Percentiles rank a stretch among this genome's conserved stretches.
Evolutionary conservation across 1,140 invertebrate genomes (phyloP).

Genomic region (Nymphalis io): DNA sequence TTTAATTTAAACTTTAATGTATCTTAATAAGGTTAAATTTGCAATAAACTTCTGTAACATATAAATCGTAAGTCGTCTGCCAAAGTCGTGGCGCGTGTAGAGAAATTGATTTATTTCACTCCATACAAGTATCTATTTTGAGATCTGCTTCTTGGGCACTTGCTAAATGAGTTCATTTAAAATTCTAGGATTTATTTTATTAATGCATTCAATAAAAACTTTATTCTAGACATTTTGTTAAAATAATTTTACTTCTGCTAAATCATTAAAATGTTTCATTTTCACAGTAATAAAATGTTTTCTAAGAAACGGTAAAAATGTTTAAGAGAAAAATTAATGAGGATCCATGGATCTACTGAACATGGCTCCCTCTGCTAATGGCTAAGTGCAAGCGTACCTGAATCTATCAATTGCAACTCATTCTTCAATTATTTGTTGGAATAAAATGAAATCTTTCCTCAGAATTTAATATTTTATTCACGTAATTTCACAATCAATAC

Average conservation of each 20-base stretch:
- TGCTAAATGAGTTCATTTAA: constrained; percentile 16
- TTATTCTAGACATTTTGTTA: background rate
- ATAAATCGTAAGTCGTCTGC: constrained; percentile 31
- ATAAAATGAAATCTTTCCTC: too few relatives aligned
- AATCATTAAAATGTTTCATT: too few relatives aligned
- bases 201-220: background rate
- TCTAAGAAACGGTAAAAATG: too few relatives aligned
- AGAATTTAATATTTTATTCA: too few relatives aligned
- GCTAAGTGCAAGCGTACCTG: too few relatives aligned
- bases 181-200: background rate
- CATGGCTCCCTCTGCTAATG: too few relatives aligned
- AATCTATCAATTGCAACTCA: too few relatives aligned
- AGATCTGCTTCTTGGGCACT: constrained; percentile 21
- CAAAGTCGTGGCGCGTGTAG: constrained; percentile 32
- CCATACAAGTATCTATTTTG: constrained; percentile 19
- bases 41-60: background rate
- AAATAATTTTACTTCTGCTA: background rate
- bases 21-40: background rate
- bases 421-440: too few relatives aligned
- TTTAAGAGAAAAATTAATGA: too few relatives aligned
- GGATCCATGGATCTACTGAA: too few relatives aligned
- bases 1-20: background rate
- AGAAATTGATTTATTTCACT: constrained; percentile 39
- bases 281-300: too few relatives aligned
- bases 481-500: too few relatives aligned